Evolutionary conservation across 2,888 invertebrate genomes (phyloP).

Genomic region (Camptogramma bilineatum): DNA sequence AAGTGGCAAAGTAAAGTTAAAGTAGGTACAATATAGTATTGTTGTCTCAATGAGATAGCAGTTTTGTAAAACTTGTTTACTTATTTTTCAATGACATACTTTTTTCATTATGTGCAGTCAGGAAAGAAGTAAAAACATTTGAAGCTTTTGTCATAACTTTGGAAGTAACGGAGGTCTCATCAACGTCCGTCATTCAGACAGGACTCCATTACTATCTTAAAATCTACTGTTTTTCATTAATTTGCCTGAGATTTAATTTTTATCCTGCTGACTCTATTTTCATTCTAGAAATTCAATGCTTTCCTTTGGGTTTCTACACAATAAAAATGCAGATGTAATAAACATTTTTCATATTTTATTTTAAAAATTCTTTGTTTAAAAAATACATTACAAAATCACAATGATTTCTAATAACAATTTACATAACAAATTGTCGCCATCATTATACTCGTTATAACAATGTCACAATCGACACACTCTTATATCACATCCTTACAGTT

Average conservation of each 20-base stretch:
- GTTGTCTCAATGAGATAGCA: not conserved
- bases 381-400: conserved; percentile 75
- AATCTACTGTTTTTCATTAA: too few species aligned
- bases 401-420: conserved; percentile 66
- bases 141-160: not conserved
- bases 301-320: conserved; percentile 1
- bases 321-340: conserved; percentile 49
- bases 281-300: not conserved
- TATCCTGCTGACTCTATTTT: not conserved
- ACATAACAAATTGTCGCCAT: conserved; percentile 64
- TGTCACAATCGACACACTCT: conserved; percentile 62
- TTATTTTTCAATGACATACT: not conserved
- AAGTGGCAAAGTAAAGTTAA: not conserved
- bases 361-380: conserved; percentile 67
- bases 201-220: too few species aligned
- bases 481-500: conserved; percentile 74
- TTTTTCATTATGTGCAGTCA: not conserved
- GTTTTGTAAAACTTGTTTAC: not conserved
- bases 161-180: too few species aligned
- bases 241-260: not conserved
- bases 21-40: not conserved
- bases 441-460: conserved; percentile 59
- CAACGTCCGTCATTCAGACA: too few species aligned
- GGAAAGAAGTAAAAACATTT: not conserved
- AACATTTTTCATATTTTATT: conserved; percentile 67